Base-by-base conservation (phyloP, 2,113 vertebrate genomes). In the Spea bombifrons region DNA sequence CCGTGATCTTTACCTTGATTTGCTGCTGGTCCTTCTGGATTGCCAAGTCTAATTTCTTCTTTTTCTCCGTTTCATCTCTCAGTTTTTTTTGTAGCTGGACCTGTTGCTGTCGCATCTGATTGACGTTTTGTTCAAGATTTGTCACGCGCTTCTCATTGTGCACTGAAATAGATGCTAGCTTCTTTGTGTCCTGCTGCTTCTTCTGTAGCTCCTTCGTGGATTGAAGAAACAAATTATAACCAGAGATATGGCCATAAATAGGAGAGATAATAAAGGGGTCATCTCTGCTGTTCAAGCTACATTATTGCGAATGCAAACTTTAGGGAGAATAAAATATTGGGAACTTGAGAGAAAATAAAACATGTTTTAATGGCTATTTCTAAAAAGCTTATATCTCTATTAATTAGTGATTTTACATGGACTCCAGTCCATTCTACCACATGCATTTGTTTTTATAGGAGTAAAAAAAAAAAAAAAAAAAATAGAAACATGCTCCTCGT, bases 51-150 rank as follows among this genome's bases (percentile, higher is more conserved):
- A 92, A 83, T 70, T 86, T 87, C 78, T 86, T 85, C 83, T 89
- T 91, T 73, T 84, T 88, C 75, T 91, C 86, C 0, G 73, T 88
- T 78, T 93, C 95, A 82, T 89, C 85, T 78, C 1, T 83, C 30
- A 94, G 82, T 84, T 83, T 89, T 82, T 84, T 90, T 82, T 93
- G 92, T 50, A 95, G 90, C 77, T 92, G 84, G 13, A 83, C 83
- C 74, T 91, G 92, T 81, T 94, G 92, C 70, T 80, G 83, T 61
- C 89, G 94, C 94, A 96, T 92, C 83, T 91, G 91, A 83, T 91
- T 90, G 69, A 98, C 86, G 3, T 90, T 96, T 79, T 86, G 88
- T 81, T 92, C 89, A 66, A 94, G 81, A 84, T 96, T 92, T 8
- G 82, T 85, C 76, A 90, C 88, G 68, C 85, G 84, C 86, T 89